Percentiles rank a stretch among this genome's conserved stretches.
Conservation (phyloP, 2,113 vertebrate genomes). For the Pseudolaguvia tuberculata region DNA sequence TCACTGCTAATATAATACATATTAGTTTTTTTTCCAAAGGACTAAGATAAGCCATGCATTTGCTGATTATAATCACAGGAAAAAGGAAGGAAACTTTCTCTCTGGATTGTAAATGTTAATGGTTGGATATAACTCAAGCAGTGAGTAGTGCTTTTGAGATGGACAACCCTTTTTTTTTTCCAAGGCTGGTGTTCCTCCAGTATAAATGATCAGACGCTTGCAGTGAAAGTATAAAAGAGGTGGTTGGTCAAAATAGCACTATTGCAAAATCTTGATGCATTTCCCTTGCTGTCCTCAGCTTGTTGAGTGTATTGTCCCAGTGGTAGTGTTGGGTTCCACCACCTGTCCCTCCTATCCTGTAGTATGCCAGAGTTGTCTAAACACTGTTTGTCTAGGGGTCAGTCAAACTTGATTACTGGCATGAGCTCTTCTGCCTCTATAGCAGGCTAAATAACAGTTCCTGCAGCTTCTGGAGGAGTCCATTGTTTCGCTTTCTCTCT, state of each 20-base stretch:
- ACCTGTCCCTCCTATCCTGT: constrained; percentile 49
- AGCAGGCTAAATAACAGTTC: not conserved
- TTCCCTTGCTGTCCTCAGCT: constrained; percentile 45
- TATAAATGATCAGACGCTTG: not conserved
- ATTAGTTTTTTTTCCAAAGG: constrained; percentile 3
- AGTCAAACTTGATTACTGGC: constrained; percentile 37
- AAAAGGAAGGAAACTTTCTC: not conserved
- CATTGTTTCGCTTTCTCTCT: constrained; percentile 17
- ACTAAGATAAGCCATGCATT: not conserved
- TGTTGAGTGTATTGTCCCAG: constrained; percentile 39
- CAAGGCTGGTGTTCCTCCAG: not conserved
- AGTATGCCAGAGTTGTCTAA: constrained; percentile 53
- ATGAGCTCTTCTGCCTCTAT: constrained; percentile 6
- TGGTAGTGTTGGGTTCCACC: constrained; percentile 52
- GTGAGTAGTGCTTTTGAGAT: constrained; percentile 12
- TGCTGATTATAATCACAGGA: not conserved
- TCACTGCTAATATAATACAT: constrained; percentile 1
- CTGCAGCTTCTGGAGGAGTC: not conserved
- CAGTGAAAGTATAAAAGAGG: not conserved
- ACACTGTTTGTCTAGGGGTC: constrained; percentile 29
- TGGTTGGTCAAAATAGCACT: not conserved
- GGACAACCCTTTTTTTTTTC: not conserved
- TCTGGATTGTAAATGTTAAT: not conserved
- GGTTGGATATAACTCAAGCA: not conserved
- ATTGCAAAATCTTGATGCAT: constrained; percentile 22